Evolutionary conservation across 2,113 vertebrate genomes (phyloP), one percentile per base, ranked within the genome.

Genomic region (Neogobius melanostomus): DNA sequence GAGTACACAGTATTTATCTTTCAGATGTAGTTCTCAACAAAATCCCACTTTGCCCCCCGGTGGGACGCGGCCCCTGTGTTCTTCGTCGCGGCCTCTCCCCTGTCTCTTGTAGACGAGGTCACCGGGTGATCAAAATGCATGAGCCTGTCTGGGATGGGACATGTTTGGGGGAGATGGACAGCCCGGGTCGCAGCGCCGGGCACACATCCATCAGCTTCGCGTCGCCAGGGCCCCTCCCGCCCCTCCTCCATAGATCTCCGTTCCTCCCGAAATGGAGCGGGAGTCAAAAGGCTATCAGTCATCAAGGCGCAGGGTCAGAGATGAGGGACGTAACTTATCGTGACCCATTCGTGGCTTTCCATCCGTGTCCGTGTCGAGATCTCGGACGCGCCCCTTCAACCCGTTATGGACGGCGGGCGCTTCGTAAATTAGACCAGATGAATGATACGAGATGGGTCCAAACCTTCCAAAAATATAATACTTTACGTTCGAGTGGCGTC

Each of bases 201-300:
- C 53, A 21, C 53, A 56, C 74, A 85, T 89, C 79, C 17, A 84
- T 85, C 83, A 45, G 17, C 28, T 4, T 4, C 28, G 28, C 28
- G 28, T 36, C 12, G 14, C 57, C 14, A 5, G 57, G 51, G 69
- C 65, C 21, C 73, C 77, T 11, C 82, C 78, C 77, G 60, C 77
- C 79, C 46, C 15, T 1, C 11, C 67, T 43, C 80, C 70, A 67
- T 75, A 64, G 60, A 69, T 87, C 71, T 77, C 68, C 47, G 64
- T 45, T 70, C 62, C 45, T 72, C 21, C 59, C 8, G 14, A 74
- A 60, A 71, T 51, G 75, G 62, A 53, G 28, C 21, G 15, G 21
- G 4, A 6, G 5, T 60, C n/a, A 11, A 66, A 66, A 74, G 57
- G 60, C 44, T 11, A n/a, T 59, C 51, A 46, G 60, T 49, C 48